Evolutionary conservation across 1,140 invertebrate species (phyloP), one percentile per base, ranked within the genome.

Genomic region (Camponotus floridanus): DNA sequence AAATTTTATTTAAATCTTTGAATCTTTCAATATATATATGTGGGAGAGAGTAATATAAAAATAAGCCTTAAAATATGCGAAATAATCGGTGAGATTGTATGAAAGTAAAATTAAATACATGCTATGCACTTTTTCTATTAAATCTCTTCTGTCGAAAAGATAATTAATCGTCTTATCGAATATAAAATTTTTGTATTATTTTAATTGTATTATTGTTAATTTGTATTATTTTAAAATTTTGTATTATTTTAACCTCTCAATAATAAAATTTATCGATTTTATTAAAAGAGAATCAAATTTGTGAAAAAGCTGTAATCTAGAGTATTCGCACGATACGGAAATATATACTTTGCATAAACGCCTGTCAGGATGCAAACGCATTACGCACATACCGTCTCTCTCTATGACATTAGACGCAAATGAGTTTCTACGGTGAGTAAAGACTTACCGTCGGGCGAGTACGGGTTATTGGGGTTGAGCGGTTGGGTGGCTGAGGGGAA

Each of bases 381-480:
- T 70, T 68, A 70, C 79, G 79, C 55, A 73, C 26, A n/a, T 81
- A 61, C 45, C 79, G 55, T 15, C n/a, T 67, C 18, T 45, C 21
- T 45, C 21, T 39, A 15, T 33, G 67, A 59, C 39, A 21, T 36
- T 39, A 68, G 39, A 45, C 36, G 62, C 31, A 71, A 67, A 64
- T 87, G 76, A 87, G 62, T 89, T 79, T 89, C 61, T 89, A 89
- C 86, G 76, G 65, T 48, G 83, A 87, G 74, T 90, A 76, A 76
- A 91, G 88, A 94, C 96, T 96, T 96, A 98, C 98, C 98, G 95
- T 98, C 97, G 74, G 98, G 98, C 67, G 98, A 98, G 93, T 98
- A 98, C 81, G 98, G 98, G 94, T 98, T 96, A 94, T 98, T 98
- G 21, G 98, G 97, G 94, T 98, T 98, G 8, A 98, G 95, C 18